Evolutionary conservation across 2,113 vertebrate genomes (phyloP), one percentile per base, ranked within the genome.

Genomic region (Festucalex cinctus): DNA sequence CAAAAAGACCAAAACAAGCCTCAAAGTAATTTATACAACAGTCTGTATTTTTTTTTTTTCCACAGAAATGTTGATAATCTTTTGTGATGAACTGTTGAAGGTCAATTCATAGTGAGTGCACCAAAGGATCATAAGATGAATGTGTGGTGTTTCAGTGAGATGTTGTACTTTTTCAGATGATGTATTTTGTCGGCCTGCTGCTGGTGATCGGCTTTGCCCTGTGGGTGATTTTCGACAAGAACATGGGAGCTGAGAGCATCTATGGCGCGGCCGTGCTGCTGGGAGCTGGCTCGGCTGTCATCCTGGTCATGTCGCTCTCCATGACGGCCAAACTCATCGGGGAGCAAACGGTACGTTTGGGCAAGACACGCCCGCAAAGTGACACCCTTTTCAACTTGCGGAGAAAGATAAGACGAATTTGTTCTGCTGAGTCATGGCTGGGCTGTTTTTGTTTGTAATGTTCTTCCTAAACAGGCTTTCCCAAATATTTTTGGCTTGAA

Each of bases 311-410:
- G 14, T 96, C 95, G 0, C 88, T 96, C 56, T 92, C 95, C 66
- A 95, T 97, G 95, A 95, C 95, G 0, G 94, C 95, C 0, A 94
- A 92, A 68, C 95, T 96, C 82, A 97, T 96, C 0, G 95, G 94
- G 28, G 78, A 90, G 24, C 91, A 96, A 82, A 94, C 94, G 74
- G 95, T 96, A 88, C 58, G 88, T 28, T 16, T 17, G 66, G 51
- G 54, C 28, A 36, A 28, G 26, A 28, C 13, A 44, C 39, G n/a
- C 59, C 14, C n/a, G 22, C 6, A 20, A 41, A 24, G 1, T 39
- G 20, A 60, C 35, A 39, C 36, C 20, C 20, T 2, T 1, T 3
- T 17, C 44, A 28, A 1, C 44, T 26, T 64, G 44, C 10, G 28
- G 9, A 48, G 26, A 49, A 35, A 62, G 60, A 62, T 62, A 43